Percentiles rank a stretch among this genome's conserved stretches.
These are phyloP conservation scores for Etheostoma spectabile DNA, from an alignment of 2,113 vertebrate genomes.

Conservation along the genomic window DNA sequence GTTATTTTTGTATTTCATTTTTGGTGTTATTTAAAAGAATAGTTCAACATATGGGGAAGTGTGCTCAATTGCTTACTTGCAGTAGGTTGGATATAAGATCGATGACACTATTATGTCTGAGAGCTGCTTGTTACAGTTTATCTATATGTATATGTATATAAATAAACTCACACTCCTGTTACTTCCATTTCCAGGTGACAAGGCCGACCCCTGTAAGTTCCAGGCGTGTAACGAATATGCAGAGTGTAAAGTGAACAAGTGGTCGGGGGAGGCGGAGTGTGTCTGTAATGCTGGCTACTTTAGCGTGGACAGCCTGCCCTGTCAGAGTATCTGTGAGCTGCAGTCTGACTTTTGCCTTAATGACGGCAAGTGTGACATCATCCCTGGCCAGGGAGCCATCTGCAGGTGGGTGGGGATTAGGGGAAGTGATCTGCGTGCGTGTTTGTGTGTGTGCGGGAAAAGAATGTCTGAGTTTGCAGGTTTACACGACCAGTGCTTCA, in stretches of 20 bases:
- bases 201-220: conserved; percentile 96
- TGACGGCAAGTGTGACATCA: conserved; percentile 96
- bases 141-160: background rate
- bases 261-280: conserved; percentile 94
- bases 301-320: conserved; percentile 91
- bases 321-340: conserved; percentile 95
- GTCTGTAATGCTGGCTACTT: conserved; percentile 94
- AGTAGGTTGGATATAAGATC: too few relatives aligned
- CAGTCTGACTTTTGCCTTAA: conserved; percentile 94
- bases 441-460: background rate
- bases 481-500: conserved; percentile 8
- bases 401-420: conserved; percentile 88
- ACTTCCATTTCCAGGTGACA: conserved; percentile 85
- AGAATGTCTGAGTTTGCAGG: conserved; percentile 34
- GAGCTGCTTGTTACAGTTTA: background rate
- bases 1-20: background rate
- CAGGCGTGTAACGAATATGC: conserved; percentile 97
- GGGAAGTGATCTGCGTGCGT: conserved; percentile 29
- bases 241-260: conserved; percentile 91
- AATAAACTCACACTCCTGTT: background rate
- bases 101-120: background rate
- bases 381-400: conserved; percentile 95
- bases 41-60: too few relatives aligned
- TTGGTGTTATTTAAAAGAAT: background rate
- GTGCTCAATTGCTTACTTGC: too few relatives aligned